phyloP scores from a whole-genome alignment of 1,140 invertebrate species.

The Apis cerana region DNA sequence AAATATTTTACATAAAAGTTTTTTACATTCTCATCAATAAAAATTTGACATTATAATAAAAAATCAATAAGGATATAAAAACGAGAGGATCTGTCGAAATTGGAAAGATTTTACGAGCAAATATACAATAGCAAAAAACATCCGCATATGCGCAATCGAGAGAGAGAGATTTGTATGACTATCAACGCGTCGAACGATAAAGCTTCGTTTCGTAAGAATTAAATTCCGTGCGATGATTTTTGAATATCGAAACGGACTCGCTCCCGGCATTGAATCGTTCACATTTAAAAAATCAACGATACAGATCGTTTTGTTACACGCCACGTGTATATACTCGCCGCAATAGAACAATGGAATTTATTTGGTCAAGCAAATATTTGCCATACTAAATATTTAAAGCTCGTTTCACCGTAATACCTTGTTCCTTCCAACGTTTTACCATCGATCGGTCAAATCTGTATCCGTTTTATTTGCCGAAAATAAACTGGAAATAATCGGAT shows the following conservation, averaged over 20 bases:
- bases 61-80: not conserved
- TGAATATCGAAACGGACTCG: conserved; percentile 38
- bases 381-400: conserved; percentile 38
- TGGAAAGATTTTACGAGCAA: not conserved
- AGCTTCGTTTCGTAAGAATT: conserved; percentile 30
- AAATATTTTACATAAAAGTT: too few relatives aligned
- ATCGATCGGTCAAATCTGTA: not conserved
- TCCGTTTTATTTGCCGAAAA: not conserved
- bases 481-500: not conserved
- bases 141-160: not conserved
- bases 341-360: conserved; percentile 27
- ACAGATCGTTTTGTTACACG: conserved; percentile 21
- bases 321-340: not conserved
- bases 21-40: not conserved
- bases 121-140: too few relatives aligned
- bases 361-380: conserved; percentile 47
- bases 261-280: not conserved
- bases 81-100: not conserved
- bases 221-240: conserved; percentile 27
- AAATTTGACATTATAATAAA: not conserved
- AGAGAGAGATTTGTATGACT: not conserved
- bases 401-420: not conserved
- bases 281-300: conserved; percentile 45
- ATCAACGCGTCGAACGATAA: not conserved
- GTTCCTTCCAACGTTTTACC: not conserved